Conservation (phyloP, 2,113 vertebrate species). For the Haliaeetus leucogaster region DNA sequence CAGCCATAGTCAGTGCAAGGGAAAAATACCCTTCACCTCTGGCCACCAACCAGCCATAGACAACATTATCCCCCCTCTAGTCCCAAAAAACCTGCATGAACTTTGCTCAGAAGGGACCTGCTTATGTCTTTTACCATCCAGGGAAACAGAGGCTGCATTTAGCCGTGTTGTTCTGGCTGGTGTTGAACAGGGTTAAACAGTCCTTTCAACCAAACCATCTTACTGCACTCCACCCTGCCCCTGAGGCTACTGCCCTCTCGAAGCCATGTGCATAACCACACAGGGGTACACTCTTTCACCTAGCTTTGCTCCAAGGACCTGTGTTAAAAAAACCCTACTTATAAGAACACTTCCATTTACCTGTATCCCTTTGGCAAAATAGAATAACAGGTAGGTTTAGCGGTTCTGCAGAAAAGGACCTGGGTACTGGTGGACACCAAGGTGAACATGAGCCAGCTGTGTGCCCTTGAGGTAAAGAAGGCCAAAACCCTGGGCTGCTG, state of each 20-base stretch:
- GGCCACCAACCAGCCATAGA: neutral
- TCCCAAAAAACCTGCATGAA: neutral
- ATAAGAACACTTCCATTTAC: neutral
- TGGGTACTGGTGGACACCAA: neutral
- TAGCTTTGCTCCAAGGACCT: neutral
- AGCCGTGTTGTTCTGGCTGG: neutral
- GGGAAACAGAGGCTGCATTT: neutral
- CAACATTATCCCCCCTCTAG: neutral
- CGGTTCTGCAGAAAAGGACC: neutral
- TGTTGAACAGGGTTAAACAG: neutral
- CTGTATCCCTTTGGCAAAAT: neutral
- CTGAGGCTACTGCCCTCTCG: neutral
- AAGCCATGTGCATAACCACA: neutral
- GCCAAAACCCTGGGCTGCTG: neutral
- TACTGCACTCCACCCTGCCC: neutral
- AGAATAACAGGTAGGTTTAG: rapidly evolving
- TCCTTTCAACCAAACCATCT: neutral
- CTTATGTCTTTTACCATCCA: neutral
- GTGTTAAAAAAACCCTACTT: neutral
- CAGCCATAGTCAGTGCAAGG: neutral
- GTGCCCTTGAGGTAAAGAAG: neutral
- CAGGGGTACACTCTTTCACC: neutral
- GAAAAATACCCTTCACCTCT: neutral
- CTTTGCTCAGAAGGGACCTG: neutral
- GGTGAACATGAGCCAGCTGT: neutral